A percentile compares a stretch with the other conserved stretches of the same genome.
These are phyloP conservation scores for Agrilus mali DNA, from an alignment of 2,888 invertebrate genomes.

Conservation along the genomic window DNA sequence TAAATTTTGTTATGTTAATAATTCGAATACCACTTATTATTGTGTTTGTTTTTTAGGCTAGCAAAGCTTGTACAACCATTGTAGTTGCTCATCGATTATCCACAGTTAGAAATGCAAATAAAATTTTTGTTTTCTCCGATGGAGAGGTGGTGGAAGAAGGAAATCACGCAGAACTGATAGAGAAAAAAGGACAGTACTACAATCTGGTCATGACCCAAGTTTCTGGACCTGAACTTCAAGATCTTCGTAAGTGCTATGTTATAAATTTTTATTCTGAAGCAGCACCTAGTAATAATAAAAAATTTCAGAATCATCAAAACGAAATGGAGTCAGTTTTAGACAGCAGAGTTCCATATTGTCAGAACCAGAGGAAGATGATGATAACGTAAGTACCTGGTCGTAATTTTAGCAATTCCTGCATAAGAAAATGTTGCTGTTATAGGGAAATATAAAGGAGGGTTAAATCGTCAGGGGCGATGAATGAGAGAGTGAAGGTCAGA, in stretches of 20 bases:
- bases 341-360: too few relatives aligned
- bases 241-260: slow-evolving; percentile 4
- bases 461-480: too few relatives aligned
- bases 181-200: slow-evolving; percentile 50
- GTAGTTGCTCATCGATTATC: slow-evolving; percentile 68
- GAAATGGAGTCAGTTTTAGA: not conserved
- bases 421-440: too few relatives aligned
- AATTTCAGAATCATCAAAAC: not conserved
- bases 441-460: too few relatives aligned
- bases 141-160: slow-evolving; percentile 60
- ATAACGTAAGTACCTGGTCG: not conserved
- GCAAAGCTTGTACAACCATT: slow-evolving; percentile 62
- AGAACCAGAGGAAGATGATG: too few relatives aligned
- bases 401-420: too few relatives aligned
- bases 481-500: too few relatives aligned
- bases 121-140: slow-evolving; percentile 57
- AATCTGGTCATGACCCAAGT: slow-evolving; percentile 56
- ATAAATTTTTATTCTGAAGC: not conserved
- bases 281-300: not conserved
- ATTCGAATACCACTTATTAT: not conserved
- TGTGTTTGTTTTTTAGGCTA: slow-evolving; percentile 41
- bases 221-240: slow-evolving; percentile 8
- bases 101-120: slow-evolving; percentile 59
- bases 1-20: not conserved
- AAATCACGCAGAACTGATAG: slow-evolving; percentile 56